phyloP scores from a whole-genome alignment of 2,888 invertebrate species.

The Notodonta ziczac region DNA sequence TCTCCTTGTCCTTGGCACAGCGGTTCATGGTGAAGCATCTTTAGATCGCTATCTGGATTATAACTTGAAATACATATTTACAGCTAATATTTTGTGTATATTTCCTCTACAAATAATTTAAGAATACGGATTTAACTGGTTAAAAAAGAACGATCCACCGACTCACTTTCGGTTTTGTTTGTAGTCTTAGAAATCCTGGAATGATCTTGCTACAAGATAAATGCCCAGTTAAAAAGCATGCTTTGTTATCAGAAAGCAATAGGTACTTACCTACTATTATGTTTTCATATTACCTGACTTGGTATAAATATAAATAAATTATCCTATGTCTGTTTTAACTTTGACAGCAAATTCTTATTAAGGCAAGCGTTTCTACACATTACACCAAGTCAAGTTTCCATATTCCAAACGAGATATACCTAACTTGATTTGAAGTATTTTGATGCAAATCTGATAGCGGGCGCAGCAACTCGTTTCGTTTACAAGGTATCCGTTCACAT shows the following conservation, averaged over 20 bases:
- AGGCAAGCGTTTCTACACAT: slow-evolving; percentile 5
- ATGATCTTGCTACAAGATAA: too few relatives aligned
- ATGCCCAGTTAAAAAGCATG: too few relatives aligned
- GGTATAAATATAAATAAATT: background rate
- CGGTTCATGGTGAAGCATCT: background rate
- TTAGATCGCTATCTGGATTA: background rate
- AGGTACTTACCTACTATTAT: too few relatives aligned
- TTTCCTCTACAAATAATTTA: too few relatives aligned
- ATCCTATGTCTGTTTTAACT: background rate
- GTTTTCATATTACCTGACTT: too few relatives aligned
- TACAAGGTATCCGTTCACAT: slow-evolving; percentile 24
- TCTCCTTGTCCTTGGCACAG: slow-evolving; percentile 7
- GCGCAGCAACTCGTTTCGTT: slow-evolving; percentile 18
- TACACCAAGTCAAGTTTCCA: slow-evolving; percentile 7
- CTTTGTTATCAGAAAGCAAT: too few relatives aligned
- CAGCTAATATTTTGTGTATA: too few relatives aligned
- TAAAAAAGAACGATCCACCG: background rate
- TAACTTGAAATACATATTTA: too few relatives aligned
- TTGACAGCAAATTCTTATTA: slow-evolving; percentile 7
- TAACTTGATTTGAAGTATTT: slow-evolving; percentile 23
- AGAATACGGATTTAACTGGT: too few relatives aligned
- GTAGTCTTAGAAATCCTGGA: too few relatives aligned
- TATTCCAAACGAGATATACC: slow-evolving; percentile 18
- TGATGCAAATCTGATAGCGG: slow-evolving; percentile 17
- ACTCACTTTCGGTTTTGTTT: too few relatives aligned